These are phyloP conservation scores for Protonibea diacanthus DNA, from an alignment of 2,797 vertebrate genomes.

Conservation along the genomic window DNA sequence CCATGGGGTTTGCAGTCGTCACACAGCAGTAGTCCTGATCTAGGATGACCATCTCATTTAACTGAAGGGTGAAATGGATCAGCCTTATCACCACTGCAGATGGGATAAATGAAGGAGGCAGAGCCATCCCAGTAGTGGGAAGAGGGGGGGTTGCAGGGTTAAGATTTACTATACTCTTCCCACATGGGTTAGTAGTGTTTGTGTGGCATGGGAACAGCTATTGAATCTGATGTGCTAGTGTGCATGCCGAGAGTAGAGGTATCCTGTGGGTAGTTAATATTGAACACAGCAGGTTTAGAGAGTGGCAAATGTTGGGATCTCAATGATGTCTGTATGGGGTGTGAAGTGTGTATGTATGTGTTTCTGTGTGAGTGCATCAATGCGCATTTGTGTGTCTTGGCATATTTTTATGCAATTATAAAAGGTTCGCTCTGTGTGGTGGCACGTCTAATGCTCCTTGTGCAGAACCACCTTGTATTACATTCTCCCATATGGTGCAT, in stretches of 20 bases:
- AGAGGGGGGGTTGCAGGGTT: conserved; percentile 48
- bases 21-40: conserved; percentile 32
- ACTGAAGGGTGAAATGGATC: conserved; percentile 43
- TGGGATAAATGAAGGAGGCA: conserved; percentile 31
- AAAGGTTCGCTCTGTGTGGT: conserved; percentile 34
- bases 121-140: neutral
- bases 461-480: conserved; percentile 22
- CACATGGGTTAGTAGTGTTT: conserved; percentile 23
- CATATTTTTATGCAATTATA: conserved; percentile 30
- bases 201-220: conserved; percentile 37
- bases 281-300: conserved; percentile 77
- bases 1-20: conserved; percentile 8
- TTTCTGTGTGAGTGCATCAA: neutral
- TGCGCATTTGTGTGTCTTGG: conserved; percentile 13
- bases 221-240: conserved; percentile 51
- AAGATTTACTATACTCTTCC: conserved; percentile 45
- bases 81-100: conserved; percentile 34
- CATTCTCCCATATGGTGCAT: conserved; percentile 47
- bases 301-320: conserved; percentile 64
- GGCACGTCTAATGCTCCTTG: conserved; percentile 44
- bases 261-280: conserved; percentile 79
- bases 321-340: conserved; percentile 56
- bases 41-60: conserved; percentile 49
- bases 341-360: conserved; percentile 17
- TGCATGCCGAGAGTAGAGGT: conserved; percentile 63